A percentile compares a stretch with the other conserved stretches of the same genome.
Conservation (phyloP, 2,888 invertebrate genomes). For the Melanostoma mellinum region DNA sequence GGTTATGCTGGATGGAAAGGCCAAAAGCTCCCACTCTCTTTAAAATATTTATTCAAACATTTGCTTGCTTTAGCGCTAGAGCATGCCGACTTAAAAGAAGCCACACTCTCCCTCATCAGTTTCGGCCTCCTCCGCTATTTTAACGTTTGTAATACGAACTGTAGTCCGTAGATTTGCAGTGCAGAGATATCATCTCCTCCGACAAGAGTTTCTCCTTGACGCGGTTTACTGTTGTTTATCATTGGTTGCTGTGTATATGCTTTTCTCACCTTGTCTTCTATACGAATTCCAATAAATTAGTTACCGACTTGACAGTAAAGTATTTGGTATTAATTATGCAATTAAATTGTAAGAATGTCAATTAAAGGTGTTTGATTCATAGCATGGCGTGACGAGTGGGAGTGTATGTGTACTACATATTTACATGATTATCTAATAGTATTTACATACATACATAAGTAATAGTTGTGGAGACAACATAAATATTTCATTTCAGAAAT, state of each 20-base stretch:
- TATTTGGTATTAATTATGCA: slow-evolving; percentile 68
- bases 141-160: neutral
- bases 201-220: slow-evolving; percentile 33
- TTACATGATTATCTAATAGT: no score
- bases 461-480: no score
- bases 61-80: neutral
- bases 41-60: slow-evolving; percentile 21
- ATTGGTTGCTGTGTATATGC: slow-evolving; percentile 18
- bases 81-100: neutral
- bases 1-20: slow-evolving; percentile 13
- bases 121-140: slow-evolving; percentile 2
- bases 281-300: slow-evolving; percentile 63
- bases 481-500: no score
- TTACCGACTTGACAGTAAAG: slow-evolving; percentile 49
- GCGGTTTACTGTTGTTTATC: slow-evolving; percentile 15
- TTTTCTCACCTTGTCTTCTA: slow-evolving; percentile 19
- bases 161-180: neutral
- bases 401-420: neutral
- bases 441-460: no score
- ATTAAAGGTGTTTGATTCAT: slow-evolving; percentile 57
- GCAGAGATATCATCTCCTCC: slow-evolving; percentile 42
- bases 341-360: slow-evolving; percentile 68
- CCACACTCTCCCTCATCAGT: slow-evolving; percentile 4
- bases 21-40: slow-evolving; percentile 16
- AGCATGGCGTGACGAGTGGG: slow-evolving; percentile 30